Percentiles rank a stretch among this genome's conserved stretches.
phyloP scores from a whole-genome alignment of 2,888 invertebrate species.

The Zaprionus bogoriensis region DNA sequence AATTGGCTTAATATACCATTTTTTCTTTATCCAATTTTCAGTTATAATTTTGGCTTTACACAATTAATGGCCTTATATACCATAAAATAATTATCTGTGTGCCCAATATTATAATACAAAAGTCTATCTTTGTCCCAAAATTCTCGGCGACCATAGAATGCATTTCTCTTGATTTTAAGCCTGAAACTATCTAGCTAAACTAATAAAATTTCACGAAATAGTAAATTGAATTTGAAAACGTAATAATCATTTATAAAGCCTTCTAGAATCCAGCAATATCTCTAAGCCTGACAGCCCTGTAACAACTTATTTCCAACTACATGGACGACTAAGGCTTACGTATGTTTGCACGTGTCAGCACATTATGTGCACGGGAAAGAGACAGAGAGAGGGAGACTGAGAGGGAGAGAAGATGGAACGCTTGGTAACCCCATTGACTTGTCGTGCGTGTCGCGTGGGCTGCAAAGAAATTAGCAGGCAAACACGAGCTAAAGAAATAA shows the following conservation, averaged over 20 bases:
- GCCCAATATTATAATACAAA: too few relatives aligned
- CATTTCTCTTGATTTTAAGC: too few relatives aligned
- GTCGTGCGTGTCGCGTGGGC: constrained; percentile 37
- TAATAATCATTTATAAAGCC: background rate
- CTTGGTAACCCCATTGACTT: constrained; percentile 43
- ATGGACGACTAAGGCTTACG: background rate
- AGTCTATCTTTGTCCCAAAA: too few relatives aligned
- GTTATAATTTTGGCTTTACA: too few relatives aligned
- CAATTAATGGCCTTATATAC: too few relatives aligned
- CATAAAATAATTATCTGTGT: too few relatives aligned
- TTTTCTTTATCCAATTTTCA: too few relatives aligned
- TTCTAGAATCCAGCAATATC: background rate
- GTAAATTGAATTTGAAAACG: background rate
- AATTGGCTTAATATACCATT: background rate
- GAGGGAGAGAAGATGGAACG: too few relatives aligned
- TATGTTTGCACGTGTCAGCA: constrained; percentile 1
- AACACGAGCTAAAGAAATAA: constrained; percentile 67
- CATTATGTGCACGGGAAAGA: background rate
- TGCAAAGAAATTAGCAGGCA: constrained; percentile 70
- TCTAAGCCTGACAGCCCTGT: constrained; percentile 33
- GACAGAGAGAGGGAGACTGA: constrained; percentile 1
- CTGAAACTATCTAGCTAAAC: too few relatives aligned
- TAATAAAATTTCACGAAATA: background rate
- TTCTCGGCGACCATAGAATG: too few relatives aligned
- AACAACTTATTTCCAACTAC: constrained; percentile 8